Conservation (phyloP, 2,797 vertebrate genomes). For the Fistularia tabacaria region DNA sequence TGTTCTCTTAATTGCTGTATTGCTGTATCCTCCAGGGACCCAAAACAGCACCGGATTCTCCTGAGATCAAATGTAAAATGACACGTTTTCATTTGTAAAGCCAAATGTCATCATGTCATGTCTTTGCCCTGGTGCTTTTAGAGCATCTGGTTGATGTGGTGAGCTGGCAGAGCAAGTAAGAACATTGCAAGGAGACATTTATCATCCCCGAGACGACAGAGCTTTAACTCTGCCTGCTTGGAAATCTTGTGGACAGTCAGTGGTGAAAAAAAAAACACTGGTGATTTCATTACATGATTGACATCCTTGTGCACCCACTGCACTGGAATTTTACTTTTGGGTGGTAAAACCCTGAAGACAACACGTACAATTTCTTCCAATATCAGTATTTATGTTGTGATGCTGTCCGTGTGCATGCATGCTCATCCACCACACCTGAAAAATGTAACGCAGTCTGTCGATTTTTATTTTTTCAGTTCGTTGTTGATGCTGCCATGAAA, state of each 20-base stretch:
- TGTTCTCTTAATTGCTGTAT: conserved; percentile 59
- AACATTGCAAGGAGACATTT: conserved; percentile 74
- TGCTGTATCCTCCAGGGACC: conserved; percentile 47
- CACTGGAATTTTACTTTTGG: conserved; percentile 40
- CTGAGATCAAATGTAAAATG: conserved; percentile 68
- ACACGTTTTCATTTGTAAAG: conserved; percentile 76
- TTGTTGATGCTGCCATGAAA: no score
- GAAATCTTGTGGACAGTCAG: conserved; percentile 62
- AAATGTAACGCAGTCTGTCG: no score
- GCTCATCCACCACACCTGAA: no score
- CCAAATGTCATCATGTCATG: conserved; percentile 73
- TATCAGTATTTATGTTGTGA: conserved; percentile 5
- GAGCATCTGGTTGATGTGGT: conserved; percentile 76
- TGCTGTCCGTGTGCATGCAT: conserved; percentile 1
- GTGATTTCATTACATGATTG: conserved; percentile 59
- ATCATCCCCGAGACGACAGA: conserved; percentile 69
- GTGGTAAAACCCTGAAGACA: conserved; percentile 36
- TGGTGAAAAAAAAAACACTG: conserved; percentile 22
- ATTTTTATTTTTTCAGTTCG: no score
- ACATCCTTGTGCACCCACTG: conserved; percentile 29
- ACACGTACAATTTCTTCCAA: conserved; percentile 15
- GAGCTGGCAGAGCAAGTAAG: conserved; percentile 72
- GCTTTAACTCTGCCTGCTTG: conserved; percentile 68
- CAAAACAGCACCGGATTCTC: conserved; percentile 54
- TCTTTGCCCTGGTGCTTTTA: conserved; percentile 69